Evolutionary conservation across 2,888 invertebrate genomes (phyloP).

Genomic region (Lasioglossum malachurum): DNA sequence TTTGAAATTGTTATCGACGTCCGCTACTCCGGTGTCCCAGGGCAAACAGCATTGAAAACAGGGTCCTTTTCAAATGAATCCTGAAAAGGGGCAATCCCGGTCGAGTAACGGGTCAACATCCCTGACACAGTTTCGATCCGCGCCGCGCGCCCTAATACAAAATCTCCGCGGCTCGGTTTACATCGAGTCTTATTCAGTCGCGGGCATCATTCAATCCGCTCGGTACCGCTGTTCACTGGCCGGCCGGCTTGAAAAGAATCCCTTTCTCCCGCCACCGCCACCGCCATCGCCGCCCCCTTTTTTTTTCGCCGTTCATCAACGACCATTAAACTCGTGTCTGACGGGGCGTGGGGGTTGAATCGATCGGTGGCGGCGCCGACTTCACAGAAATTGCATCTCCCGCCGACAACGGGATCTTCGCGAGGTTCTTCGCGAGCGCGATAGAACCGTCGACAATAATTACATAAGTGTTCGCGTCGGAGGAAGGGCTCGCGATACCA

Average conservation of each 20-base stretch:
- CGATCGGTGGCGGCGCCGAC: slow-evolving; percentile 20
- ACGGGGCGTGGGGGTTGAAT: background rate
- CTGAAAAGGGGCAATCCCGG: slow-evolving; percentile 1
- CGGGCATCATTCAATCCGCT: slow-evolving; percentile 19
- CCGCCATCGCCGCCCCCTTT: background rate
- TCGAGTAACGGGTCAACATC: slow-evolving; percentile 28
- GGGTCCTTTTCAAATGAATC: slow-evolving; percentile 14
- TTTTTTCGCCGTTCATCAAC: background rate
- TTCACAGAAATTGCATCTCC: slow-evolving; percentile 40
- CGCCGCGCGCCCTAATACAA: slow-evolving; percentile 23
- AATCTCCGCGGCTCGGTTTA: slow-evolving; percentile 1
- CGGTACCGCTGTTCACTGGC: background rate
- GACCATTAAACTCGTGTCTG: slow-evolving; percentile 25
- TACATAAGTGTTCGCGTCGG: slow-evolving; percentile 45
- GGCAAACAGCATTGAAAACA: background rate
- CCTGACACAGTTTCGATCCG: slow-evolving; percentile 26
- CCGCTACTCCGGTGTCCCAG: background rate
- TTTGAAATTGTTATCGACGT: background rate
- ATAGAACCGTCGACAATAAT: slow-evolving; percentile 53
- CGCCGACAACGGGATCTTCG: slow-evolving; percentile 20
- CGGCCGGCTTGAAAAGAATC: slow-evolving; percentile 8
- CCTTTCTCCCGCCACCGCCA: background rate
- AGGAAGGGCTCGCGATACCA: slow-evolving; percentile 22
- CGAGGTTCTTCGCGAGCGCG: slow-evolving; percentile 41
- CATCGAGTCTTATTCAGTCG: slow-evolving; percentile 8